Percentiles rank a stretch among this genome's conserved stretches.
Conservation (phyloP, 2,113 vertebrate genomes). For the Hippocampus abdominalis region DNA sequence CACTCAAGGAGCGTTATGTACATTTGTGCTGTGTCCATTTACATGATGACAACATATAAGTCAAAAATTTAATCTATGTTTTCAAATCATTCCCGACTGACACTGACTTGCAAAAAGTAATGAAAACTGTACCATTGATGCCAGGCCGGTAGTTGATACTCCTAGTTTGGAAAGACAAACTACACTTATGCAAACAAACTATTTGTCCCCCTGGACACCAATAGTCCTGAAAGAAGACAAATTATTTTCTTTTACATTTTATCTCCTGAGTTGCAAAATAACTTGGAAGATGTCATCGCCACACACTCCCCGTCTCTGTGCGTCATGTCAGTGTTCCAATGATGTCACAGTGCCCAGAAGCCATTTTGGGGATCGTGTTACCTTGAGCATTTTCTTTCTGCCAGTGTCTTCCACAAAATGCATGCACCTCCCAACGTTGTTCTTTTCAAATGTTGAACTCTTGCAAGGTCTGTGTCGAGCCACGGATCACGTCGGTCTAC, state of each 20-base stretch:
- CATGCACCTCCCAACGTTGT: not conserved
- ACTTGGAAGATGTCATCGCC: not conserved
- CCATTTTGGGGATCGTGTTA: not conserved
- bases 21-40: not conserved
- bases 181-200: not conserved
- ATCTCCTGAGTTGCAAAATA: not conserved
- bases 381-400: slow-evolving; percentile 1
- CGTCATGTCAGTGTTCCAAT: slow-evolving; percentile 2
- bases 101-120: no score
- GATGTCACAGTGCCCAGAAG: slow-evolving; percentile 18
- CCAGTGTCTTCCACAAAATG: slow-evolving; percentile 6
- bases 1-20: no score
- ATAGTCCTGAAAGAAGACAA: not conserved
- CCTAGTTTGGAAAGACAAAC: no score
- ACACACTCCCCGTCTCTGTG: not conserved
- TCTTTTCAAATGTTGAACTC: slow-evolving; percentile 13
- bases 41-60: not conserved
- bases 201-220: not conserved
- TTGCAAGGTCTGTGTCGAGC: not conserved
- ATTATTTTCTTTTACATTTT: not conserved
- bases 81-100: no score
- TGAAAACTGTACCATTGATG: not conserved
- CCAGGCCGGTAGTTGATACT: not conserved
- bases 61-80: not conserved
- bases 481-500: slow-evolving; percentile 31